Conservation (phyloP, 2,113 vertebrate species). For the Urocynchramus pylzowi region DNA sequence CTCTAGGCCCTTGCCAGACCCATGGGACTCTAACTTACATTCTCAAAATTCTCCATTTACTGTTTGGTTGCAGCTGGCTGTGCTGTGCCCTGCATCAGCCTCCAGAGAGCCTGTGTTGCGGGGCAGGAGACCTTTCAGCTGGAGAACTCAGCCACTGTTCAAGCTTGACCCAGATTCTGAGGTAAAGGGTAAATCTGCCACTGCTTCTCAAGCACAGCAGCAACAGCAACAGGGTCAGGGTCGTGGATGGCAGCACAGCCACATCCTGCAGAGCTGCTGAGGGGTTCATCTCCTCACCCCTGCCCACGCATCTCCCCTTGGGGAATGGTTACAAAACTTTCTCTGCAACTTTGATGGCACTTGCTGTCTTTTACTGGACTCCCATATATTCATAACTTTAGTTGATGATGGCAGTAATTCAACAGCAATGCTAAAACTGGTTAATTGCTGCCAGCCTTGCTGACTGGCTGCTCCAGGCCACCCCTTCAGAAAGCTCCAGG, state of each 20-base stretch:
- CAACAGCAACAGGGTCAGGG: neutral
- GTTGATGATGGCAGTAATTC: neutral
- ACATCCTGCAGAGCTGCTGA: rapidly evolving
- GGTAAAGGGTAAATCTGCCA: neutral
- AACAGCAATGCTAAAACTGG: neutral
- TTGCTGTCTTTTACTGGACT: neutral
- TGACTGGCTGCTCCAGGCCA: neutral
- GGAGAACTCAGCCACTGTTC: neutral
- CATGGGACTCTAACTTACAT: neutral
- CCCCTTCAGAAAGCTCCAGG: neutral
- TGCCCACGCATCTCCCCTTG: neutral
- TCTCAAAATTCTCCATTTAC: neutral
- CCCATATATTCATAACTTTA: neutral
- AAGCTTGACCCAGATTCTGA: neutral
- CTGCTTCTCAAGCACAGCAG: neutral
- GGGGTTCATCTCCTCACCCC: neutral
- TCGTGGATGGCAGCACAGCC: neutral
- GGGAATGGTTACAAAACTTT: neutral
- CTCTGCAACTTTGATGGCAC: neutral
- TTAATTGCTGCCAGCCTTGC: neutral
- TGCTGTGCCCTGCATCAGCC: neutral
- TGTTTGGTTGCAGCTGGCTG: neutral
- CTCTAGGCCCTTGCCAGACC: neutral
- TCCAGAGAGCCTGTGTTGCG: neutral
- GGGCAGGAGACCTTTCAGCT: neutral